These are phyloP conservation scores for Prietella phreatophila DNA, from an alignment of 2,113 vertebrate species.

Conservation along the genomic window DNA sequence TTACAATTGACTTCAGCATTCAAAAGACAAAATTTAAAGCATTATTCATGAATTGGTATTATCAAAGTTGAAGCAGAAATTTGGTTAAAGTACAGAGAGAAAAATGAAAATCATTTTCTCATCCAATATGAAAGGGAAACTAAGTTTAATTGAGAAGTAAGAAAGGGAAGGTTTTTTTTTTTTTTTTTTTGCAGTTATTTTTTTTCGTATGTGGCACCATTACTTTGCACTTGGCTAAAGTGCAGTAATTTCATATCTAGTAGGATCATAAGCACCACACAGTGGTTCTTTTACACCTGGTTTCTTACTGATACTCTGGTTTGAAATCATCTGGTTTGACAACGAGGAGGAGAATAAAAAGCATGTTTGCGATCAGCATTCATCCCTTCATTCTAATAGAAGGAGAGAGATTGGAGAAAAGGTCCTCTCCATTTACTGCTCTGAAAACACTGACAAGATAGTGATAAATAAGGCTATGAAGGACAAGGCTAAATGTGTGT, in stretches of 20 bases:
- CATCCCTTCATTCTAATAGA: conserved; percentile 29
- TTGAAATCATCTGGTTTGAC: conserved; percentile 52
- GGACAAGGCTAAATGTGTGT: background rate
- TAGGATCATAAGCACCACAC: conserved; percentile 17
- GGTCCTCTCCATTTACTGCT: conserved; percentile 39
- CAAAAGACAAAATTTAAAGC: conserved; percentile 48
- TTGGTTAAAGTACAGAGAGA: conserved; percentile 35
- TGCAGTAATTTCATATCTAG: conserved; percentile 45
- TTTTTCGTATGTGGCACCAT: background rate
- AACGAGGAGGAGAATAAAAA: conserved; percentile 41
- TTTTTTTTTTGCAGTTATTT: background rate
- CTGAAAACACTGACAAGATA: conserved; percentile 43
- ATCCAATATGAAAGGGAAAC: conserved; percentile 31
- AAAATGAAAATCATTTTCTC: conserved; percentile 45
- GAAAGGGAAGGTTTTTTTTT: conserved; percentile 8
- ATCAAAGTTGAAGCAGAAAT: conserved; percentile 47
- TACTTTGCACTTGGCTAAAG: conserved; percentile 28
- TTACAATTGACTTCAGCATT: conserved; percentile 40
- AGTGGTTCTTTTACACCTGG: conserved; percentile 41
- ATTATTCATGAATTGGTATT: conserved; percentile 49
- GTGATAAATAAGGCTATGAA: conserved; percentile 45
- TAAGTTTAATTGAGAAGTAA: conserved; percentile 6
- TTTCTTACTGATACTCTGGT: conserved; percentile 28
- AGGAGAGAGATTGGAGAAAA: conserved; percentile 25
- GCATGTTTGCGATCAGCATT: conserved; percentile 46